A percentile compares a stretch with the other conserved stretches of the same genome.
These are phyloP conservation scores for Drymodes brunneopygia DNA, from an alignment of 2,113 vertebrate species.

Conservation along the genomic window DNA sequence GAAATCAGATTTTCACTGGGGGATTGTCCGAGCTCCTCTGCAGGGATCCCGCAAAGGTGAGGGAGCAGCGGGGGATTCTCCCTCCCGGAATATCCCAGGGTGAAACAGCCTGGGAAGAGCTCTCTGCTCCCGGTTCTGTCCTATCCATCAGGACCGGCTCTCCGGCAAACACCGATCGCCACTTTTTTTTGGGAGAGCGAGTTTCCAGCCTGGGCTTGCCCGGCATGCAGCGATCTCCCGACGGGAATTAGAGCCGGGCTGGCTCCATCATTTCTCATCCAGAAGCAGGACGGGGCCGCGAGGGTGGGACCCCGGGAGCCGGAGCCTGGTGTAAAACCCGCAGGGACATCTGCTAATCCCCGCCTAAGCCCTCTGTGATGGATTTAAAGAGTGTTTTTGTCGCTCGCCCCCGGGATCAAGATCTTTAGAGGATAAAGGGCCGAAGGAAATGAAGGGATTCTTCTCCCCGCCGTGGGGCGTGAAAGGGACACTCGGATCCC, in stretches of 20 bases:
- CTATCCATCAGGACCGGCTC: neutral
- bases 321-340: neutral
- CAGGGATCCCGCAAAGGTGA: neutral
- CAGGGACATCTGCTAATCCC: constrained; percentile 22
- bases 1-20: neutral
- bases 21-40: neutral
- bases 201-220: neutral
- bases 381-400: constrained; percentile 40
- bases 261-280: rapidly evolving
- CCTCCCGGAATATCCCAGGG: neutral
- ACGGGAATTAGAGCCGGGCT: rapidly evolving
- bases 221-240: neutral
- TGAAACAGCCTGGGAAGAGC: neutral
- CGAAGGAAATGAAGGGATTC: constrained; percentile 19
- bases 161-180: neutral
- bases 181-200: neutral
- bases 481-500: neutral
- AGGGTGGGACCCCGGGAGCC: neutral
- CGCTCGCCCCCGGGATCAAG: neutral
- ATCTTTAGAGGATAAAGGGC: constrained; percentile 11
- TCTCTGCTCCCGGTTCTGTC: neutral
- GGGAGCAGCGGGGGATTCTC: neutral
- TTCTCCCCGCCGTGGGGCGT: neutral
- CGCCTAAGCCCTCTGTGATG: neutral
- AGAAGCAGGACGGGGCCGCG: neutral